phyloP scores from a whole-genome alignment of 2,113 vertebrate genomes.

The Phyllopteryx taeniolatus region DNA sequence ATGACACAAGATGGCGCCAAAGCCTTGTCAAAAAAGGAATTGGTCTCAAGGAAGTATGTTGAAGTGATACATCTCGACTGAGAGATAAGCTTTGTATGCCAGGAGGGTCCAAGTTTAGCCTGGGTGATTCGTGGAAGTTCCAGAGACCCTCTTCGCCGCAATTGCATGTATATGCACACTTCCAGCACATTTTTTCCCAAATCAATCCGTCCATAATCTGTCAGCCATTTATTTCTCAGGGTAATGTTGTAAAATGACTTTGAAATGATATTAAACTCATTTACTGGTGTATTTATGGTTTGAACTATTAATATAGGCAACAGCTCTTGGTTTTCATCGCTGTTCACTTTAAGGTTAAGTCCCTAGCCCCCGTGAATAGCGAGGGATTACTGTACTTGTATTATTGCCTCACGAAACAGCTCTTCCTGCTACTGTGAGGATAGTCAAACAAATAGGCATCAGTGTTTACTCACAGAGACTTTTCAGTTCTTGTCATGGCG shows the following conservation, averaged over 20 bases:
- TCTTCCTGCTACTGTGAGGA: constrained; percentile 7
- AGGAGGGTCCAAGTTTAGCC: no score
- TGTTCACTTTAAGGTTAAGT: no score
- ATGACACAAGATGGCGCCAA: no score
- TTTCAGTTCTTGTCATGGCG: constrained; percentile 18
- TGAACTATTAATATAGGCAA: no score
- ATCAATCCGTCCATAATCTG: neutral
- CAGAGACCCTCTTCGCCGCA: no score
- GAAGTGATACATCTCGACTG: no score
- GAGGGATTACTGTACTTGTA: constrained; percentile 1
- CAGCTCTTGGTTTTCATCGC: neutral
- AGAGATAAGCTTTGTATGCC: no score
- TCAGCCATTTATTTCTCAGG: neutral
- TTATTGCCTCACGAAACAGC: constrained; percentile 10
- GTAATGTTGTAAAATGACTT: neutral
- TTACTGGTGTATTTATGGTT: neutral
- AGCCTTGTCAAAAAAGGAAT: no score
- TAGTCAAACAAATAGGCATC: constrained; percentile 12
- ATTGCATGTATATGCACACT: neutral
- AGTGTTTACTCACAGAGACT: constrained; percentile 34
- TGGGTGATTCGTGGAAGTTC: no score
- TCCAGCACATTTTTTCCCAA: neutral
- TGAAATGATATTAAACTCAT: neutral
- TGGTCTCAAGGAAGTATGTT: no score
- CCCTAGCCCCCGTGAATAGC: neutral